Base-by-base conservation (phyloP, 2,113 vertebrate species). In the Oxyura jamaicensis region DNA sequence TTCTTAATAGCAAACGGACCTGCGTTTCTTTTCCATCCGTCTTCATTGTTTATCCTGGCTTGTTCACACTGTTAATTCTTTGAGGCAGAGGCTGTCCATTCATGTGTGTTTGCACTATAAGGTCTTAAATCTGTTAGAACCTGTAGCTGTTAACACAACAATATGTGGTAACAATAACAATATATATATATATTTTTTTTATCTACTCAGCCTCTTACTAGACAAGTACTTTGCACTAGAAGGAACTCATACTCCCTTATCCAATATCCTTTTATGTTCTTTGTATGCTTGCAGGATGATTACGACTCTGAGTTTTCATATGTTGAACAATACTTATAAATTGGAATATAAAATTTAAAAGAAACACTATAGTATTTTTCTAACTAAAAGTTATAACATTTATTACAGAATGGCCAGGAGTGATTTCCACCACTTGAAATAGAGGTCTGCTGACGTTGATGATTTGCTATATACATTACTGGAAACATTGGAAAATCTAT, bases 121-220 rank as follows among this genome's bases (percentile, higher is more conserved):
- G 21, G 9, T n/a, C n/a, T 44, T 41, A 12, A 42, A 19, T n/a
- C 4, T 42, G 5, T 21, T 52, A 71, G 33, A 39, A 73, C 13
- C 41, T 25, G 46, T 67, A 83, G 52, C 31, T 71, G 20, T 39
- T 62, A 67, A 26, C 21, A 65, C 10, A n/a, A 73, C 22, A 69
- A 0, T 10, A 78, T 58, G 3, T 8, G 6, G 19, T 20, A 53
- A 42, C 0, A 0, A 17, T 58, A 73, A 71, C 13, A 8, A 17
- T 41, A 10, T 81, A 62, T 56, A 33, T n/a, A n/a, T n/a, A n/a
- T n/a, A n/a, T n/a, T n/a, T 50, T 9, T 48, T 50, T 50, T 10
- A 59, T 52, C 62, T 81, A 17, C 29, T 26, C 22, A 75, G 21
- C 5, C 13, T 68, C 14, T 75, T 72, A 50, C 13, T 52, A 15